Percentiles rank a stretch among this genome's conserved stretches.
phyloP scores from a whole-genome alignment of 2,797 vertebrate genomes.

The Syngnathus rostellatus region DNA sequence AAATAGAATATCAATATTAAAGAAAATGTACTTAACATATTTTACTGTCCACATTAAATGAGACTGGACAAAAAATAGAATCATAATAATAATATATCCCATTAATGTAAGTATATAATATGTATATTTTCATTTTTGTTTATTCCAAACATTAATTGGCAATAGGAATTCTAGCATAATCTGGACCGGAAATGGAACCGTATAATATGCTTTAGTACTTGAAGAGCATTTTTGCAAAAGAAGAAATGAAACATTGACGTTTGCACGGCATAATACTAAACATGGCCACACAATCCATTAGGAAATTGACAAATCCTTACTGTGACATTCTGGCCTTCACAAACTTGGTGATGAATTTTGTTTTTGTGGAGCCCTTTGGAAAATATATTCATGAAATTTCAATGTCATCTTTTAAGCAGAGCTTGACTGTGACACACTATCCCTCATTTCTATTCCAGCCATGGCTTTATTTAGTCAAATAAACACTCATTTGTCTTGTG shows the following conservation, averaged over 20 bases:
- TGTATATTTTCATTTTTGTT: too few relatives aligned
- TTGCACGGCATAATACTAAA: slow-evolving; percentile 37
- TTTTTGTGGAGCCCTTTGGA: slow-evolving; percentile 56
- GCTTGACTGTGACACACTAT: slow-evolving; percentile 65
- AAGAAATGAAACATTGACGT: slow-evolving; percentile 17
- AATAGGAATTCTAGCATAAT: background rate
- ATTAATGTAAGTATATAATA: too few relatives aligned
- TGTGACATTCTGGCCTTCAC: slow-evolving; percentile 66
- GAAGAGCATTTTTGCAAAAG: background rate
- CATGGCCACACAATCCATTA: slow-evolving; percentile 55
- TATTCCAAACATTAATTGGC: background rate
- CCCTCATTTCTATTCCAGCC: slow-evolving; percentile 65
- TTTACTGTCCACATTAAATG: too few relatives aligned
- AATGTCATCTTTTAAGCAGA: slow-evolving; percentile 76
- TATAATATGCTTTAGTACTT: background rate
- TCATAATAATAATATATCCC: background rate
- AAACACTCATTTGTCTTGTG: slow-evolving; percentile 72
- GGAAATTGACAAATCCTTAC: slow-evolving; percentile 66
- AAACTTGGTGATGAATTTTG: slow-evolving; percentile 71
- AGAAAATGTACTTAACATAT: too few relatives aligned
- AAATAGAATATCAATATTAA: background rate
- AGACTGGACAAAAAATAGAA: background rate
- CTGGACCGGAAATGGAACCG: background rate
- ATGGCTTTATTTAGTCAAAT: slow-evolving; percentile 70
- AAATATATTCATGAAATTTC: slow-evolving; percentile 82